Evolutionary conservation across 2,797 vertebrate genomes (phyloP).

Genomic region (Tangara arthus): DNA sequence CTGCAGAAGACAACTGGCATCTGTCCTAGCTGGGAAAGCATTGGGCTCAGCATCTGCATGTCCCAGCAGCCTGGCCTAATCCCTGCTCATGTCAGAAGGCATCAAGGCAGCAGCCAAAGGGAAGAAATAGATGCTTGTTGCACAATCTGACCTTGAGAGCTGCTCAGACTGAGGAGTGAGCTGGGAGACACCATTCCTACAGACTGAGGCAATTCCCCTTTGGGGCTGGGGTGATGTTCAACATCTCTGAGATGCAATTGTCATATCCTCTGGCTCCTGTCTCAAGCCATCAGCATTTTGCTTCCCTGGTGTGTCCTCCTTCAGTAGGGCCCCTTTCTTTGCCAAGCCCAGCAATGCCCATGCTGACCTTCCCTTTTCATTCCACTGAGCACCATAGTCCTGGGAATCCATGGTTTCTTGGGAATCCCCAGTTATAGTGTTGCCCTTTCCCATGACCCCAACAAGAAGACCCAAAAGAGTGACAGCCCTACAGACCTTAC

Average conservation of each 20-base stretch:
- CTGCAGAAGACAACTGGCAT: not conserved
- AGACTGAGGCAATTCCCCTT: not conserved
- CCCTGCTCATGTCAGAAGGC: not conserved
- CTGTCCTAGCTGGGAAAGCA: not conserved
- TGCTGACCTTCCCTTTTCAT: not conserved
- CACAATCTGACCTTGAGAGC: not conserved
- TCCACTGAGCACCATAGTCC: not conserved
- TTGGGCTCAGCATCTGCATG: not conserved
- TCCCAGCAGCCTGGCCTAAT: not conserved
- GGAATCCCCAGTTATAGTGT: not conserved
- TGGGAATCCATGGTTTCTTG: not conserved
- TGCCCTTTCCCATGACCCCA: not conserved
- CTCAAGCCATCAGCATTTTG: not conserved
- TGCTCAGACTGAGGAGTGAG: not conserved
- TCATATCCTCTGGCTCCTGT: not conserved
- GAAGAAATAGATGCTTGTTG: not conserved
- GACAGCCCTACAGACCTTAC: constrained; percentile 69
- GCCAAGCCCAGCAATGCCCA: not conserved
- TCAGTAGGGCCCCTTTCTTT: not conserved
- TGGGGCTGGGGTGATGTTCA: not conserved
- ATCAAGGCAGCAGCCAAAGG: not conserved
- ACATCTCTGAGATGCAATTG: not conserved
- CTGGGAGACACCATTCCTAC: not conserved
- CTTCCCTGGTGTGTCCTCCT: not conserved
- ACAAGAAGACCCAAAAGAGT: not conserved